These are phyloP conservation scores for Apteryx mantelli DNA, from an alignment of 2,113 vertebrate genomes.

Conservation along the genomic window DNA sequence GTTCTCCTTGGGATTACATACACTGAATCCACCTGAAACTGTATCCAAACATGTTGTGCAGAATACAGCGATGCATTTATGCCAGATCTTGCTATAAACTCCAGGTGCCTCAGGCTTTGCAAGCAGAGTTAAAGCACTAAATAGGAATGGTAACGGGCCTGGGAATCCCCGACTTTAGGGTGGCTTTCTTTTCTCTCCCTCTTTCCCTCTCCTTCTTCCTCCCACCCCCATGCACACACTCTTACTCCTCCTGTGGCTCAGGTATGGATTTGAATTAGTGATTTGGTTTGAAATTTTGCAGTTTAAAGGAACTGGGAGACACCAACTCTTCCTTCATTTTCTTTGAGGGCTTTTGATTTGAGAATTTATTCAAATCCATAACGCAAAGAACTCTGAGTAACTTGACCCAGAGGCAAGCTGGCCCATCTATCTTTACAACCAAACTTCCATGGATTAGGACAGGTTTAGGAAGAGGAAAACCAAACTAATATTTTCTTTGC, in stretches of 20 bases:
- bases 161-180: neutral
- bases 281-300: neutral
- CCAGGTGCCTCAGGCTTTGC: neutral
- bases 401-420: neutral
- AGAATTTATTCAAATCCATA: neutral
- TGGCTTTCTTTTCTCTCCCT: neutral
- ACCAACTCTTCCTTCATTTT: neutral
- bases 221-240: accelerated
- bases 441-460: neutral
- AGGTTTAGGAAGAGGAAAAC: neutral
- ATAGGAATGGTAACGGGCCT: neutral
- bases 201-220: neutral
- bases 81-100: neutral
- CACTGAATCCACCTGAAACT: neutral
- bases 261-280: neutral
- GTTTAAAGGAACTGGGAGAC: neutral
- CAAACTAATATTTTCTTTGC: neutral
- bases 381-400: neutral
- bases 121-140: neutral
- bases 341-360: neutral
- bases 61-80: neutral
- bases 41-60: neutral
- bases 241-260: neutral
- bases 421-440: neutral
- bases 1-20: neutral